A percentile compares a stretch with the other conserved stretches of the same genome.
Conservation (phyloP, 2,797 vertebrate genomes). For the Lepus townsendii region DNA sequence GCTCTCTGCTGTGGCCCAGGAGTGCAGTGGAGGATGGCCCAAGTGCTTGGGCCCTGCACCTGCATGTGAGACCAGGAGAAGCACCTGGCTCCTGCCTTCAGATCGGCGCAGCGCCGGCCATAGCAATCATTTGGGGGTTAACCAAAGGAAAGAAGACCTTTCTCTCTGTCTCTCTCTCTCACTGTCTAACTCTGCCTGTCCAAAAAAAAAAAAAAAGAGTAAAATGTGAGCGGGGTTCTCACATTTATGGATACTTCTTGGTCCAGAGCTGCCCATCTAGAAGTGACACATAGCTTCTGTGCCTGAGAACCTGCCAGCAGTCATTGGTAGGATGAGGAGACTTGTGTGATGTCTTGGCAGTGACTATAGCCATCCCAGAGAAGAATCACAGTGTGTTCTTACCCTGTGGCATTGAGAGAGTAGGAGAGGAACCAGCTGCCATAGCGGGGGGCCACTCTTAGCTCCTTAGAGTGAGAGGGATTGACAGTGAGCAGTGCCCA, state of each 20-base stretch:
- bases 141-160: too few species aligned
- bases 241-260: not conserved
- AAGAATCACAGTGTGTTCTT: not conserved
- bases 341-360: not conserved
- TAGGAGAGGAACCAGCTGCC: not conserved
- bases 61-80: too few species aligned
- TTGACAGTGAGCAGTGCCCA: not conserved
- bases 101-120: too few species aligned
- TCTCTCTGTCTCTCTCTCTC: too few species aligned
- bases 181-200: too few species aligned
- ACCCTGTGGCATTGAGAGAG: not conserved
- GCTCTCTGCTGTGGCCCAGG: too few species aligned
- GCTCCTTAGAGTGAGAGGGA: not conserved
- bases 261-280: not conserved
- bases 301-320: not conserved
- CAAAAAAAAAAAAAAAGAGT: too few species aligned
- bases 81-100: too few species aligned
- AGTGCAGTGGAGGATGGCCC: too few species aligned
- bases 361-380: not conserved
- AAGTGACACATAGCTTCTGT: not conserved
- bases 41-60: too few species aligned
- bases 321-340: not conserved
- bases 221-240: not conserved
- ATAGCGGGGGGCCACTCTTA: not conserved
- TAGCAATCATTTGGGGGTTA: too few species aligned